Percentiles rank a stretch among this genome's conserved stretches.
Conservation (phyloP, 1,140 invertebrate genomes). For the Drosophila sp. region DNA sequence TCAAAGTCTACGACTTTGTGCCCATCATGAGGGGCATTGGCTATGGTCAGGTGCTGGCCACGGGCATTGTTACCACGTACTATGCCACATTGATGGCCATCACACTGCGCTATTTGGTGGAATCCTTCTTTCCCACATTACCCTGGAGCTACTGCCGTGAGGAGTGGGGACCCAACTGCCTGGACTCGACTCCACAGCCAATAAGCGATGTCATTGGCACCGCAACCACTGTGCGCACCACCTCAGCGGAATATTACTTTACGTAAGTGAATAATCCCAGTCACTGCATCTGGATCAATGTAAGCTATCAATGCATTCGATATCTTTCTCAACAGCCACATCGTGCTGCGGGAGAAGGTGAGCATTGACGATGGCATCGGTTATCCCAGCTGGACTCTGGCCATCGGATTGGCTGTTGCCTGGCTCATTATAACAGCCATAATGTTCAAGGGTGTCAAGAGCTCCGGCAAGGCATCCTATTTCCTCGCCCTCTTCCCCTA, state of each 20-base stretch:
- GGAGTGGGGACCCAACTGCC: conserved; percentile 85
- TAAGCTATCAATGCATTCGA: not conserved
- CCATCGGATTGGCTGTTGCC: conserved; percentile 90
- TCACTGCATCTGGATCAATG: too few relatives aligned
- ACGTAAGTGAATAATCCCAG: conserved; percentile 84
- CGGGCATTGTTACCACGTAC: conserved; percentile 89
- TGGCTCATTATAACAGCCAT: conserved; percentile 92
- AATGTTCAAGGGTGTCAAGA: conserved; percentile 91
- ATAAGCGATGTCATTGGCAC: conserved; percentile 19
- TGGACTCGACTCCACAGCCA: conserved; percentile 59
- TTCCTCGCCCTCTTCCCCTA: conserved; percentile 95
- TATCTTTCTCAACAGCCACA: conserved; percentile 85
- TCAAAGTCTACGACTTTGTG: conserved; percentile 87
- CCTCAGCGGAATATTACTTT: conserved; percentile 87
- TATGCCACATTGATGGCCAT: conserved; percentile 92
- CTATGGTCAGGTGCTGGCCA: conserved; percentile 90
- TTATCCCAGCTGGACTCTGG: conserved; percentile 90
- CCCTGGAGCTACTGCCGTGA: conserved; percentile 88
- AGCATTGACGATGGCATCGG: conserved; percentile 91
- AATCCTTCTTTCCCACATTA: conserved; percentile 87
- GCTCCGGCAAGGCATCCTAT: conserved; percentile 92
- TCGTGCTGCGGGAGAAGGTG: conserved; percentile 88
- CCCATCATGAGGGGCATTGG: conserved; percentile 90
- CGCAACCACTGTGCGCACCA: conserved; percentile 66
- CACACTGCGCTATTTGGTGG: conserved; percentile 89